phyloP scores from a whole-genome alignment of 2,888 invertebrate genomes.

The Zootermopsis nevadensis region DNA sequence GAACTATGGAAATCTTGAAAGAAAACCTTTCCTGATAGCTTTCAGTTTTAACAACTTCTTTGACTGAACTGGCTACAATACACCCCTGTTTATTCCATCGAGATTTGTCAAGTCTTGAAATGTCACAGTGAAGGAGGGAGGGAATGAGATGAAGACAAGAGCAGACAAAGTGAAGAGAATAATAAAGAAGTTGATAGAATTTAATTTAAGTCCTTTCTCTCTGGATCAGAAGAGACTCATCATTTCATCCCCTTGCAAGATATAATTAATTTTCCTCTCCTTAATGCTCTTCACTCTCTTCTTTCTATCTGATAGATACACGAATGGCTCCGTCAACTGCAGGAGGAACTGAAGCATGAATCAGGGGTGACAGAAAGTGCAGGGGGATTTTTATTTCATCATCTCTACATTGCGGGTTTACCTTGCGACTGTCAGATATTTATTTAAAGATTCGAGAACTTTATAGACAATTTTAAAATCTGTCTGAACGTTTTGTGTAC shows the following conservation, averaged over 20 bases:
- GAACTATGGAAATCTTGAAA: too few relatives aligned
- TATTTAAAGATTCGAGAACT: too few relatives aligned
- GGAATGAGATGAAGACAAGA: not conserved
- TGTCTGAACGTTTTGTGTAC: too few relatives aligned
- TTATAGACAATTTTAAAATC: too few relatives aligned
- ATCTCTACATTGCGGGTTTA: not conserved
- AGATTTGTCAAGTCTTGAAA: conserved; percentile 10
- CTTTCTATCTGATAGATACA: conserved; percentile 24
- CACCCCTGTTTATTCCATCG: conserved; percentile 12
- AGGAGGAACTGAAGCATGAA: conserved; percentile 3
- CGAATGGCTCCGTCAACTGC: conserved; percentile 22
- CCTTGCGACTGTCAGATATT: not conserved
- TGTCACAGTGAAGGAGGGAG: not conserved
- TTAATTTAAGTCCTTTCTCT: conserved; percentile 30
- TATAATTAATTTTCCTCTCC: conserved; percentile 14
- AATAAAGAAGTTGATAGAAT: conserved; percentile 35
- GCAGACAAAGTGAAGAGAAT: conserved; percentile 16
- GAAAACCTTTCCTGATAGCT: too few relatives aligned
- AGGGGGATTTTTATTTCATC: not conserved
- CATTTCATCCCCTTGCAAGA: conserved; percentile 23
- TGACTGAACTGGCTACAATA: not conserved
- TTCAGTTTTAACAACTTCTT: not conserved
- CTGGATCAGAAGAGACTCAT: conserved; percentile 14
- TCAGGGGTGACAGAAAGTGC: conserved; percentile 13
- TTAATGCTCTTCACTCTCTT: not conserved